These are phyloP conservation scores for Palythoa heliodiscus DNA, from an alignment of 92 coral and sea anemone species.

Conservation along the genomic window DNA sequence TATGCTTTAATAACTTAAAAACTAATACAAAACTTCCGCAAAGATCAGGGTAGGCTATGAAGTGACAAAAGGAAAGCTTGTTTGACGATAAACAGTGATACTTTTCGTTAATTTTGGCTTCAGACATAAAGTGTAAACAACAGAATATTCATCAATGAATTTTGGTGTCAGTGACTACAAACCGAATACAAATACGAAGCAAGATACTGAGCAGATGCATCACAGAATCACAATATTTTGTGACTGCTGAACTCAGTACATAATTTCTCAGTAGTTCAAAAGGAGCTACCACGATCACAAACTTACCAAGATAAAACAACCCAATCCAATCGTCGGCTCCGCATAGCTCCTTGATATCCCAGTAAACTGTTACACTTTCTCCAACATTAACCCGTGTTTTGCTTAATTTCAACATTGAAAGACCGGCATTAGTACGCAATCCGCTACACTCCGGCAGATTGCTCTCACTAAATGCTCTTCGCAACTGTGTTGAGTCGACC, in stretches of 20 bases:
- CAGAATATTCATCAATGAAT: slow-evolving; percentile 22
- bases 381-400: slow-evolving; percentile 91
- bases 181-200: slow-evolving; percentile 12
- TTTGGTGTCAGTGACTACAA: neutral
- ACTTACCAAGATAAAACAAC: slow-evolving; percentile 91
- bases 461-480: slow-evolving; percentile 65
- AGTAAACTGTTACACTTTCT: slow-evolving; percentile 94
- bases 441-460: slow-evolving; percentile 36
- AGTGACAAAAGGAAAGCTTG: neutral
- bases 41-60: neutral
- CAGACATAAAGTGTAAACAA: slow-evolving; percentile 26
- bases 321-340: slow-evolving; percentile 99
- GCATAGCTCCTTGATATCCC: slow-evolving; percentile 90
- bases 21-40: neutral
- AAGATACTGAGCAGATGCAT: neutral
- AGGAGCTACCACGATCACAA: neutral
- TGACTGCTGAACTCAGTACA: neutral
- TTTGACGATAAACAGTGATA: neutral
- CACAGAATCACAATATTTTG: slow-evolving; percentile 8
- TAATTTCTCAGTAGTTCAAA: neutral
- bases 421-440: slow-evolving; percentile 24
- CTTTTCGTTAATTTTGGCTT: neutral
- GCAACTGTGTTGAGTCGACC: slow-evolving; percentile 41
- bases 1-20: slow-evolving; percentile 11
- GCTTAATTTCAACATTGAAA: slow-evolving; percentile 90